Conservation (phyloP, 2,113 vertebrate genomes). For the Prochilodus magdalenae region DNA sequence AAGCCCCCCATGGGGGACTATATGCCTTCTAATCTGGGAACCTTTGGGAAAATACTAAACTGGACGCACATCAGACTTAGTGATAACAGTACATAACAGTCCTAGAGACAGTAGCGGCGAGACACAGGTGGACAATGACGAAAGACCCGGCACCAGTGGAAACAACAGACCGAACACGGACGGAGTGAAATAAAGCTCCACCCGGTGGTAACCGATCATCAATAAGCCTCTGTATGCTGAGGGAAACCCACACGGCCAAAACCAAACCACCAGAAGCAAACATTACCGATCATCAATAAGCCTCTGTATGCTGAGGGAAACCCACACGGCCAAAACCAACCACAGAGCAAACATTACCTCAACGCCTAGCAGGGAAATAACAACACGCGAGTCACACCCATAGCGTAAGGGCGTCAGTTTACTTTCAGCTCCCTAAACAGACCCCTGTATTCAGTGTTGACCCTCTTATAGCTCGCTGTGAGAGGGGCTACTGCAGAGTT, state of each 20-base stretch:
- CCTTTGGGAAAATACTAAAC: no score
- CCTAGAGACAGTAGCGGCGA: no score
- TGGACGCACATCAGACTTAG: no score
- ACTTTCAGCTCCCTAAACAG: slow-evolving; percentile 43
- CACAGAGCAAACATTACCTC: slow-evolving; percentile 73
- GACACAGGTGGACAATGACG: no score
- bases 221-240: slow-evolving; percentile 54
- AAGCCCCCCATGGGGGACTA: no score
- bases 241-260: slow-evolving; percentile 51
- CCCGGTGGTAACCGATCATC: not conserved
- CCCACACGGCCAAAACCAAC: slow-evolving; percentile 43
- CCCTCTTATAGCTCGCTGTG: not conserved
- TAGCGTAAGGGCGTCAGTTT: slow-evolving; percentile 39
- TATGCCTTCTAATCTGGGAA: no score
- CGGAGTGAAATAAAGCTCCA: no score
- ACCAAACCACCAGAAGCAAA: slow-evolving; percentile 63
- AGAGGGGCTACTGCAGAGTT: not conserved
- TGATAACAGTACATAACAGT: no score
- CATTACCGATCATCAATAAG: slow-evolving; percentile 55
- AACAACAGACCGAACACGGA: no score
- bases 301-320: slow-evolving; percentile 57
- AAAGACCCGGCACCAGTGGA: no score
- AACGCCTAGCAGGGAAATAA: slow-evolving; percentile 59
- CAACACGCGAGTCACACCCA: slow-evolving; percentile 59
- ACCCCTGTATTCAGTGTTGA: not conserved